Percentiles rank a stretch among this genome's conserved stretches.
phyloP scores from a whole-genome alignment of 2,888 invertebrate species.

The Suillia variegata region DNA sequence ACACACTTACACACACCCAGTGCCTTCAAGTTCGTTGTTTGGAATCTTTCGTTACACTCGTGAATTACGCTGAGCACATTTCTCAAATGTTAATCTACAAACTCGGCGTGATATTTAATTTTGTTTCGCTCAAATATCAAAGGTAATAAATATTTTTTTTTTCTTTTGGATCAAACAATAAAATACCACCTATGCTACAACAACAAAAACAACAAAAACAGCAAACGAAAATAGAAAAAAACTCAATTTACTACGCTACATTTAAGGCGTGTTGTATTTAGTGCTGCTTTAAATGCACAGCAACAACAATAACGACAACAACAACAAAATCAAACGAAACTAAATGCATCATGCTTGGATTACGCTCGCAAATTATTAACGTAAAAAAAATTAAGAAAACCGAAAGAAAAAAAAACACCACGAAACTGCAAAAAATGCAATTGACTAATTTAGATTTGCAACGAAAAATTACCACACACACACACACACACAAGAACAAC shows the following conservation, averaged over 20 bases:
- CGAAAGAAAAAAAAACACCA: too few relatives aligned
- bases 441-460: constrained; percentile 19
- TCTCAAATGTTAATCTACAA: too few relatives aligned
- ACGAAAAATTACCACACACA: constrained; percentile 6
- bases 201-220: too few relatives aligned
- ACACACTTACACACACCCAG: too few relatives aligned
- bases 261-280: constrained; percentile 36
- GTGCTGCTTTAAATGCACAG: not conserved
- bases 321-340: not conserved
- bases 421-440: not conserved
- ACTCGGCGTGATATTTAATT: not conserved
- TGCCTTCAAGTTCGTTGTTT: too few relatives aligned
- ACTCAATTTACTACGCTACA: not conserved
- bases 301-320: not conserved
- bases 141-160: constrained; percentile 25
- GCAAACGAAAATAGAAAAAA: too few relatives aligned
- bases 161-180: constrained; percentile 24
- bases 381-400: too few relatives aligned
- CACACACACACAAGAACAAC: not conserved
- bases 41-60: too few relatives aligned
- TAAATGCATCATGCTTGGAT: not conserved
- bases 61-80: too few relatives aligned
- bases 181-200: constrained; percentile 31
- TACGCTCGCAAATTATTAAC: not conserved
- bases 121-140: constrained; percentile 24